phyloP scores from a whole-genome alignment of 2,797 vertebrate species.

The Phoebastria nigripes region DNA sequence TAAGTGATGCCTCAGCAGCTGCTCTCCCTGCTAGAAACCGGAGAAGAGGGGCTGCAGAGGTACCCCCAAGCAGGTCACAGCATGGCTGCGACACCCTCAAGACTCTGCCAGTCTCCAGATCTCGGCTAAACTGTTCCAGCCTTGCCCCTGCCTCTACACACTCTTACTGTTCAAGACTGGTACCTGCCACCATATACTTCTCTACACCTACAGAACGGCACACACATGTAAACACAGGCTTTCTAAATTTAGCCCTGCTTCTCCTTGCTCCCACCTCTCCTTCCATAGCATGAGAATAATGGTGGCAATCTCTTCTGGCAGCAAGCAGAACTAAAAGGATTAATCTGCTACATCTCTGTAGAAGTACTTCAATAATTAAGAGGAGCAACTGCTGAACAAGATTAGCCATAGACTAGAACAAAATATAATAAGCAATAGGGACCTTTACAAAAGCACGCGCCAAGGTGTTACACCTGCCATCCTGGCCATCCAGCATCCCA shows the following conservation, averaged over 20 bases:
- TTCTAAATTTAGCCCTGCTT: neutral
- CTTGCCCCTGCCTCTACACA: rapidly evolving
- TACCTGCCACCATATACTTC: rapidly evolving
- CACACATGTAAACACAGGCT: rapidly evolving
- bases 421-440: neutral
- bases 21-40: neutral
- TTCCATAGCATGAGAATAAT: neutral
- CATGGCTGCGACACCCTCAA: rapidly evolving
- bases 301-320: conserved; percentile 35
- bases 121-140: neutral
- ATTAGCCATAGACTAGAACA: conserved; percentile 39
- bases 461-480: neutral
- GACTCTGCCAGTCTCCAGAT: neutral
- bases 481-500: neutral
- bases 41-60: neutral
- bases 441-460: neutral
- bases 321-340: conserved; percentile 52
- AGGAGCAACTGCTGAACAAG: conserved; percentile 50
- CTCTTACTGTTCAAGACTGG: rapidly evolving
- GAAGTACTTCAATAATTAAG: conserved; percentile 53
- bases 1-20: neutral
- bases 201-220: neutral
- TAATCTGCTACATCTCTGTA: conserved; percentile 46
- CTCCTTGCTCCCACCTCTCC: neutral
- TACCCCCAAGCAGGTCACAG: neutral